Conservation (phyloP, 2,888 invertebrate genomes). For the Macaria liturata region DNA sequence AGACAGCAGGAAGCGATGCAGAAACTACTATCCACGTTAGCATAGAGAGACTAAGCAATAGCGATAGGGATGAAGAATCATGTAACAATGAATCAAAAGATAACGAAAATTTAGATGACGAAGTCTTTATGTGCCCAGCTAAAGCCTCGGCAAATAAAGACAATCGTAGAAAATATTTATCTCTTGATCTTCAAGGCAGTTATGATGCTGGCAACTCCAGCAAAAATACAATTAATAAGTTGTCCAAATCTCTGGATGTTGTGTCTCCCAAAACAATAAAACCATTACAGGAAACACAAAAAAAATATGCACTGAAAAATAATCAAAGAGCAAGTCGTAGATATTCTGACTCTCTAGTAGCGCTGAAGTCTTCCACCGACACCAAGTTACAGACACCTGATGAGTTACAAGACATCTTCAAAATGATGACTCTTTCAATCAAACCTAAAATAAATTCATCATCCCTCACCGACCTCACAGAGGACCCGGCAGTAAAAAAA, state of each 20-base stretch:
- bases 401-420: slow-evolving; percentile 51
- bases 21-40: slow-evolving; percentile 79
- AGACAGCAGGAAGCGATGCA: slow-evolving; percentile 76
- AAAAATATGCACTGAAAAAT: slow-evolving; percentile 19
- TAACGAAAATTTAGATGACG: slow-evolving; percentile 24
- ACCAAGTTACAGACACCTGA: slow-evolving; percentile 46
- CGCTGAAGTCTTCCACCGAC: slow-evolving; percentile 43
- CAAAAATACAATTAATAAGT: slow-evolving; percentile 40
- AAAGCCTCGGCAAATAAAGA: slow-evolving; percentile 28
- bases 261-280: slow-evolving; percentile 22
- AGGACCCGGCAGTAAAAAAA: slow-evolving; percentile 42
- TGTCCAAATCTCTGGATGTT: slow-evolving; percentile 22
- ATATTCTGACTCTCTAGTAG: slow-evolving; percentile 56
- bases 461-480: slow-evolving; percentile 25
- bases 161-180: slow-evolving; percentile 55
- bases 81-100: slow-evolving; percentile 26
- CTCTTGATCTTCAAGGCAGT: slow-evolving; percentile 60
- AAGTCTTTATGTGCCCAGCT: slow-evolving; percentile 6
- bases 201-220: slow-evolving; percentile 43
- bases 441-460: slow-evolving; percentile 21
- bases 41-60: slow-evolving; percentile 58
- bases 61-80: slow-evolving; percentile 34
- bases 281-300: slow-evolving; percentile 2
- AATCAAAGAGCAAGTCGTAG: slow-evolving; percentile 41
- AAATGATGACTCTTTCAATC: slow-evolving; percentile 44